phyloP scores from a whole-genome alignment of 2,797 vertebrate genomes.

The Halcyon leucocephala region DNA sequence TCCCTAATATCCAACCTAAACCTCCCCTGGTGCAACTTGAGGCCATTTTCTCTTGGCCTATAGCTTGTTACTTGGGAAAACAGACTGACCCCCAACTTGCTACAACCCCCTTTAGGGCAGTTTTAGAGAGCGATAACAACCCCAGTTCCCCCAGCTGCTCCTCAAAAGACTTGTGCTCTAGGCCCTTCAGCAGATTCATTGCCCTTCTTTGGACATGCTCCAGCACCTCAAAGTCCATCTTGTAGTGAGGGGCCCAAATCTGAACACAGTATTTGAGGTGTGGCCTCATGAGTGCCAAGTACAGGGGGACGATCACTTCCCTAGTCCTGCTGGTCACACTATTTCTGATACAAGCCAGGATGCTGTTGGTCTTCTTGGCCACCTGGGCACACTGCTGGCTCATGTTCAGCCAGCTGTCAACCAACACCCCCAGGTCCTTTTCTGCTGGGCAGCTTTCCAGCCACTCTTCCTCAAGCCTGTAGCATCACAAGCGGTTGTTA shows the following conservation, averaged over 20 bases:
- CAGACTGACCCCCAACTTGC: not conserved
- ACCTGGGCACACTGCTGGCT: not conserved
- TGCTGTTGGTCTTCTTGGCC: not conserved
- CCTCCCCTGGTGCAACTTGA: not conserved
- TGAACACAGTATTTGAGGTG: accelerated
- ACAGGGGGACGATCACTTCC: not conserved
- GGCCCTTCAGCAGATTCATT: accelerated
- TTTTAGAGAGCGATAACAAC: not conserved
- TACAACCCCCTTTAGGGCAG: not conserved
- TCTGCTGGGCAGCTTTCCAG: not conserved
- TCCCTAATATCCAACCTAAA: not conserved
- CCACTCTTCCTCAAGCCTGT: not conserved
- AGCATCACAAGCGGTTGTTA: accelerated
- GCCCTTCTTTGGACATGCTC: not conserved
- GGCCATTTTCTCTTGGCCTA: not conserved
- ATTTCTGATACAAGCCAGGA: not conserved
- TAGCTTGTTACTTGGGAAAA: not conserved
- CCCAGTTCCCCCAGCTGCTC: accelerated
- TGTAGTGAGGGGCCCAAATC: not conserved
- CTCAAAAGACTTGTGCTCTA: not conserved
- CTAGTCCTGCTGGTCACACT: not conserved
- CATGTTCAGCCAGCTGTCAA: not conserved
- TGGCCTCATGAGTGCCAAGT: accelerated
- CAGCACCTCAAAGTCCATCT: not conserved
- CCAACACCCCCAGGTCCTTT: not conserved